A percentile compares a stretch with the other conserved stretches of the same genome.
phyloP scores from a whole-genome alignment of 2,888 invertebrate genomes.

The Oscheius myriophilus region DNA sequence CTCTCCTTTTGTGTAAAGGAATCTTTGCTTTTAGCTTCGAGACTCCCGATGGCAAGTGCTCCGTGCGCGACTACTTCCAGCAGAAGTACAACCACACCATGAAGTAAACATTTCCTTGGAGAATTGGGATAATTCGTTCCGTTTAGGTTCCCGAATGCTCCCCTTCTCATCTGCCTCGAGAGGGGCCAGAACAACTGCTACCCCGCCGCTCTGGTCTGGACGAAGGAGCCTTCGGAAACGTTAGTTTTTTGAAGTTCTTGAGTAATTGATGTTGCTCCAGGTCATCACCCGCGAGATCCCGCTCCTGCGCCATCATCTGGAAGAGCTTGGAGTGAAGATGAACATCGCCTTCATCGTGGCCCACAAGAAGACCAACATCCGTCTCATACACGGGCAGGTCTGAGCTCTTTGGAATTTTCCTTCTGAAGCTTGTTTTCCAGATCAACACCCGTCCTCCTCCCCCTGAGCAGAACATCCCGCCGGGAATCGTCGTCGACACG shows the following conservation, averaged over 20 bases:
- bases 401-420: not conserved
- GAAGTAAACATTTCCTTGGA: conserved; percentile 23
- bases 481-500: conserved; percentile 62
- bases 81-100: conserved; percentile 33
- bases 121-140: not conserved
- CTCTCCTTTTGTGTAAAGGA: not conserved
- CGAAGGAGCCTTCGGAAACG: conserved; percentile 52
- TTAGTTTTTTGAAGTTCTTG: too few species aligned
- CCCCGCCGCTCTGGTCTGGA: conserved; percentile 52
- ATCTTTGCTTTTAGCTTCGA: conserved; percentile 33
- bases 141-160: conserved; percentile 36
- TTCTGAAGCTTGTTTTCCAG: conserved; percentile 28
- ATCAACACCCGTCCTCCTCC: conserved; percentile 32
- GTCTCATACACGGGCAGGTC: conserved; percentile 37
- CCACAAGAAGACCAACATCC: conserved; percentile 57
- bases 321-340: conserved; percentile 23
- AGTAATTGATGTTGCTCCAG: conserved; percentile 1
- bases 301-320: conserved; percentile 43
- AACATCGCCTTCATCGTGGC: conserved; percentile 55
- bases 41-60: conserved; percentile 9
- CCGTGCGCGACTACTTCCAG: conserved; percentile 39
- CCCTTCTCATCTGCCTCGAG: conserved; percentile 38
- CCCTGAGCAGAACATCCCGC: conserved; percentile 55
- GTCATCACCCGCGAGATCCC: conserved; percentile 58
- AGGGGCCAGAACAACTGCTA: conserved; percentile 43